Base-by-base conservation (phyloP, 1,140 invertebrate genomes). In the Steinernema feltiae region DNA sequence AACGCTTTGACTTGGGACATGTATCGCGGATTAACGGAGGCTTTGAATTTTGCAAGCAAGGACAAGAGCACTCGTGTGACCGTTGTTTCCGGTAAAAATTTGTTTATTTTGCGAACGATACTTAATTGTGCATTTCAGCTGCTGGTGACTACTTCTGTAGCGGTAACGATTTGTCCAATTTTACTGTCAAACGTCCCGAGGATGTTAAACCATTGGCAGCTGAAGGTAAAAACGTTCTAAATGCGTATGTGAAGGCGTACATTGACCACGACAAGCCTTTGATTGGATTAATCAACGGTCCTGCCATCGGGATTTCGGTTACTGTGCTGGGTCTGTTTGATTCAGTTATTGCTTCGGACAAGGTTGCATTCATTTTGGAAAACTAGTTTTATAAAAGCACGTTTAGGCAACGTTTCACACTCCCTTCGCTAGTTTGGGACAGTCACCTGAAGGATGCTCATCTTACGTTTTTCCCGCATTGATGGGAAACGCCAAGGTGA, bases 241-340 rank as follows among this genome's bases (percentile, higher is more conserved):
- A 87, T 82, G 87, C 90, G 32, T 93, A 93, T 87, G 89, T 96
- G 15, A 88, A 90, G 78, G 88, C 92, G 1, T 91, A 95, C 79
- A 94, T 98, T 78, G 89, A 91, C 76, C 95, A 93, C 85, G 92
- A 93, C 0, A 98, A 98, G 87, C 89, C 95, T 24, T 84, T 98
- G 48, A 90, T 97, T 75, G 92, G 91, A 41, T 87, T 95, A 48
- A 91, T 98, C 0, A 95, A 98, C 90, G 95, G 94, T 35, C 93
- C 93, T 70, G 93, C 94, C n/a, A 90, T 97, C 77, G 96, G 96
- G 24, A 91, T 98, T 79, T 91, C 91, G 70, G 91, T 91, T 0
- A 97, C 94, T 7, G 90, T 91, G 0, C 87, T 94, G 27, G 90
- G 90, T 12, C 88, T 97, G 0, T 97, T 91, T 90, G 95, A 98